Evolutionary conservation across 2,113 vertebrate species (phyloP), one percentile per base, ranked within the genome.

Genomic region (Actinemys pallida): DNA sequence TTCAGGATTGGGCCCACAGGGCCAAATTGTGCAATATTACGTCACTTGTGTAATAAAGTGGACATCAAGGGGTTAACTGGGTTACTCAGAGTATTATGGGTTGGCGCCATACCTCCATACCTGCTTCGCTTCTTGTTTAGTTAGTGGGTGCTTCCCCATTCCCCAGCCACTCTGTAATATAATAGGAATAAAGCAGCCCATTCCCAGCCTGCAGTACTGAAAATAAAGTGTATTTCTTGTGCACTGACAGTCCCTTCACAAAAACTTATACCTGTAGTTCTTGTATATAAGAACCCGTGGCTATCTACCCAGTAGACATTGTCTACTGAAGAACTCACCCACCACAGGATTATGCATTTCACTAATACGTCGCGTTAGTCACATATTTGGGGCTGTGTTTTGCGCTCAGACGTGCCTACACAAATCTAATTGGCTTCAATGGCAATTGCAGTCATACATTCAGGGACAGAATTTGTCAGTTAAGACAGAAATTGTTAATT

Each of bases 271-370:
- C 50, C 79, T 35, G 2, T 24, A 45, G 31, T 62, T 92, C 54
- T 93, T 59, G 88, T 27, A 3, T 85, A 42, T 42, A 42, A 75
- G 69, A 75, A 7, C 53, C 94, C 0, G 0, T 25, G 27, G 47
- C 1, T 1, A 20, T 17, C 84, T 0, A 0, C 6, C 1, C 81
- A 75, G 42, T 0, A 0, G 0, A 7, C 20, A 45, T 52, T 5
- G 19, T 72, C 65, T 0, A 20, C 78, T 20, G 90, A 83, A 35
- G 69, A 53, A 47, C 2, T 35, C 83, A 57, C 17, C 1, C 0
- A 1, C 0, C 0, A 57, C 85, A 85, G 91, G 88, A 57, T 57
- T 35, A n/a, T 62, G 75, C 65, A 6, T 57, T 75, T 85, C 50
- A 12, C 90, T 90, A 93, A 24, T 90, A 13, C 39, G 52, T 76